Evolutionary conservation across 2,888 invertebrate species (phyloP).

Genomic region (Drosophila multiciliata): DNA sequence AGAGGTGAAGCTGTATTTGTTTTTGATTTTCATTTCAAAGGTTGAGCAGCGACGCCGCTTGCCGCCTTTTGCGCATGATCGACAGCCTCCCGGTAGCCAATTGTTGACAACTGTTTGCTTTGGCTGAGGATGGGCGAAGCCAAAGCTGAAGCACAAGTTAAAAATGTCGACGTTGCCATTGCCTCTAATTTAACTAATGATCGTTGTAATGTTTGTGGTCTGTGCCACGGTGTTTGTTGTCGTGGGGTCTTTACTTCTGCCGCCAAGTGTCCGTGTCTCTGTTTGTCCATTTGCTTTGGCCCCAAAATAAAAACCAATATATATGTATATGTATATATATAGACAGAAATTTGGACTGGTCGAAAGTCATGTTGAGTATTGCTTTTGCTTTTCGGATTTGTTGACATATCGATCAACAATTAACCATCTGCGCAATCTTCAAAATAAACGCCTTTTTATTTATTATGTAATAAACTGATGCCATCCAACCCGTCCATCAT

Average conservation of each 20-base stretch:
- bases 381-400: conserved; percentile 56
- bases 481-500: not conserved
- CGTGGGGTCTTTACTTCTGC: conserved; percentile 72
- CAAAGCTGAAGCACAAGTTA: conserved; percentile 23
- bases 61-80: conserved; percentile 74
- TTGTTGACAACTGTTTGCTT: conserved; percentile 59
- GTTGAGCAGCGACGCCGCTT: conserved; percentile 53
- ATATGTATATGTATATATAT: not conserved
- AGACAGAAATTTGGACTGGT: conserved; percentile 26
- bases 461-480: conserved; percentile 31
- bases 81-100: conserved; percentile 77
- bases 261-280: conserved; percentile 67
- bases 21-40: conserved; percentile 75
- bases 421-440: conserved; percentile 58
- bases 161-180: conserved; percentile 42
- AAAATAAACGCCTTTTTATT: conserved; percentile 48
- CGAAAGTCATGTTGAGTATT: conserved; percentile 49
- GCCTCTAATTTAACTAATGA: conserved; percentile 82
- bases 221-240: conserved; percentile 66
- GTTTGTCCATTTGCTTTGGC: conserved; percentile 67
- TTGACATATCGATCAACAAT: conserved; percentile 63
- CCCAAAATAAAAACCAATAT: conserved; percentile 38
- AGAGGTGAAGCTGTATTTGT: conserved; percentile 48
- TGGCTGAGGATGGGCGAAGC: conserved; percentile 36
- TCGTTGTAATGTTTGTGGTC: conserved; percentile 81